Evolutionary conservation across 2,797 vertebrate genomes (phyloP).

Genomic region (Sebastes baramenuke): DNA sequence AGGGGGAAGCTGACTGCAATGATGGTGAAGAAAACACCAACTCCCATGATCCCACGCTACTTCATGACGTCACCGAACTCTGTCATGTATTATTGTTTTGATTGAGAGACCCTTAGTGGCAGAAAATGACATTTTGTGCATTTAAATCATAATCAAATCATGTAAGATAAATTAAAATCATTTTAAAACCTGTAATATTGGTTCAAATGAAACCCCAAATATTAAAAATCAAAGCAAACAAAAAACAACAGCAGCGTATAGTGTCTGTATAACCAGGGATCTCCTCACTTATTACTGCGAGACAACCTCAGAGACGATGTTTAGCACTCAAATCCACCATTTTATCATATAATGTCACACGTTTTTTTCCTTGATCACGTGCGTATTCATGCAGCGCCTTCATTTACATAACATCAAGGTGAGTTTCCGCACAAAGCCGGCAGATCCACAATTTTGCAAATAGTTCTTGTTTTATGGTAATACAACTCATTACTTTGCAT

Average conservation of each 20-base stretch:
- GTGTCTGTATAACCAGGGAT: not conserved
- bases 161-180: not conserved
- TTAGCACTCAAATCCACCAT: not conserved
- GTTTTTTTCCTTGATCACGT: slow-evolving; percentile 19
- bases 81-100: not conserved
- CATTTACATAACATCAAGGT: slow-evolving; percentile 41
- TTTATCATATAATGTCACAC: slow-evolving; percentile 4
- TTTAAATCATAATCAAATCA: not conserved
- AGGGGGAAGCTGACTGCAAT: not conserved
- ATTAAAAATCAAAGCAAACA: no score
- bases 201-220: not conserved
- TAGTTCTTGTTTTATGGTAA: slow-evolving; percentile 50
- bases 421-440: slow-evolving; percentile 17
- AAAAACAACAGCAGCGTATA: not conserved
- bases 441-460: slow-evolving; percentile 16
- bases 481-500: slow-evolving; percentile 51
- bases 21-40: not conserved
- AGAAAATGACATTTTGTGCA: not conserved
- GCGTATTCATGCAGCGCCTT: slow-evolving; percentile 14
- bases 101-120: not conserved
- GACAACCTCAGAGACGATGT: not conserved
- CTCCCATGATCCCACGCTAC: not conserved
- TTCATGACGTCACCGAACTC: not conserved
- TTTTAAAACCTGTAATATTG: not conserved
- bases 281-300: not conserved